phyloP scores from a whole-genome alignment of 1,140 invertebrate genomes.

The Gryon sp. region DNA sequence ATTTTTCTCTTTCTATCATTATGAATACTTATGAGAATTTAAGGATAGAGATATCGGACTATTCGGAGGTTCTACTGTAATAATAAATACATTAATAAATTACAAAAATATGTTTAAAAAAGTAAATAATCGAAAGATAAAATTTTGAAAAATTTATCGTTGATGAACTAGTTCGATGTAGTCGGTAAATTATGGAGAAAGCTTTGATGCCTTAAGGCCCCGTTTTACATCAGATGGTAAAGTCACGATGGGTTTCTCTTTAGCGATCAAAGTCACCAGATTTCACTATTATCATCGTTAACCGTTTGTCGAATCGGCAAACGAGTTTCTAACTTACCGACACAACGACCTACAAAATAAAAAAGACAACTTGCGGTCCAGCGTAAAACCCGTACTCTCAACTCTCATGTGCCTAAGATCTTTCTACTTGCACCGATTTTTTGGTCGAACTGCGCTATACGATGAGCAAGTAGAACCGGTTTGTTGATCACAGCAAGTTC shows the following conservation, averaged over 20 bases:
- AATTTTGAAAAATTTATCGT: not conserved
- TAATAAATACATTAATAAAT: too few relatives aligned
- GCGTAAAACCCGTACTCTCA: too few relatives aligned
- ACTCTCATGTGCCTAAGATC: constrained; percentile 9
- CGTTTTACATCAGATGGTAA: too few relatives aligned
- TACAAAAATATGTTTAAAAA: too few relatives aligned
- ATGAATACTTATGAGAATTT: too few relatives aligned
- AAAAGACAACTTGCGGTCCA: too few relatives aligned
- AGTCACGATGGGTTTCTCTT: too few relatives aligned
- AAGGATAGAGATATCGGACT: too few relatives aligned
- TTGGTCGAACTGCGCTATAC: constrained; percentile 17
- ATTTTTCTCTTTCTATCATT: too few relatives aligned
- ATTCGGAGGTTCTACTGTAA: too few relatives aligned
- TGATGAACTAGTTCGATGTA: constrained; percentile 9
- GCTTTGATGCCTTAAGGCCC: constrained; percentile 16
- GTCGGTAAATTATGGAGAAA: constrained; percentile 31
- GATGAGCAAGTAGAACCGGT: constrained; percentile 60
- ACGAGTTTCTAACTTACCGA: constrained; percentile 69
- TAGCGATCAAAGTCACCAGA: constrained; percentile 38
- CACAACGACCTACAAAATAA: constrained; percentile 15
- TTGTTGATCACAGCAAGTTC: constrained; percentile 48
- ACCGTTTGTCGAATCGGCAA: too few relatives aligned
- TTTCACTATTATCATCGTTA: constrained; percentile 44
- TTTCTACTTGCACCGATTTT: constrained; percentile 25
- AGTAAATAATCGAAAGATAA: not conserved